A percentile compares a stretch with the other conserved stretches of the same genome.
These are phyloP conservation scores for Cacoxenus indagator DNA, from an alignment of 2,888 invertebrate species.

Conservation along the genomic window DNA sequence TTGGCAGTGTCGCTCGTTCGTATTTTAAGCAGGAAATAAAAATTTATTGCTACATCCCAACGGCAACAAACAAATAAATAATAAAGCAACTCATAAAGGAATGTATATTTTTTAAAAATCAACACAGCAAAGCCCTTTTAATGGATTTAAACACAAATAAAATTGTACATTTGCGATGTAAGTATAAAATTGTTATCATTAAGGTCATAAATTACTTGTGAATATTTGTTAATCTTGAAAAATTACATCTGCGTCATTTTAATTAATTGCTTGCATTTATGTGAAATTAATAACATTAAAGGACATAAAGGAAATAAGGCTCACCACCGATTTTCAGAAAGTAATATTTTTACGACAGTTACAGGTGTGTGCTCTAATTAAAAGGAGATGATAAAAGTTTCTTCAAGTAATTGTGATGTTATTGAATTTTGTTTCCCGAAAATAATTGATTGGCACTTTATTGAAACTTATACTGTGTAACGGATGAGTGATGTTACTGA, in stretches of 20 bases:
- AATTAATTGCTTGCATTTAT: constrained; percentile 16
- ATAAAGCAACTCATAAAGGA: neutral
- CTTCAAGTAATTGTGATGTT: too few relatives aligned
- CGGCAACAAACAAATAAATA: constrained; percentile 11
- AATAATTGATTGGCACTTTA: too few relatives aligned
- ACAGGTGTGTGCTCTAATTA: too few relatives aligned
- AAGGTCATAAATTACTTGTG: neutral
- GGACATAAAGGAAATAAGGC: neutral
- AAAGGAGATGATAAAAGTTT: too few relatives aligned
- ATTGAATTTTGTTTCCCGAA: too few relatives aligned
- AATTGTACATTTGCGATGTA: constrained; percentile 6
- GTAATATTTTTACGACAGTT: too few relatives aligned
- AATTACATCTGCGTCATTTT: neutral
- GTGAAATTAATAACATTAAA: neutral
- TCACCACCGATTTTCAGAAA: neutral
- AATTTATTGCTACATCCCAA: neutral
- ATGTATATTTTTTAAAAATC: neutral
- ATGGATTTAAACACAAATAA: constrained; percentile 13
- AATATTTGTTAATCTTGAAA: constrained; percentile 16
- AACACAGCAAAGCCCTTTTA: neutral
- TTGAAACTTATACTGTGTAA: too few relatives aligned
- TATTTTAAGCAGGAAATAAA: neutral
- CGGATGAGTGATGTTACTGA: too few relatives aligned
- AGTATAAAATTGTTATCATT: constrained; percentile 13
- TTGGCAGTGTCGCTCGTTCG: neutral